phyloP scores from a whole-genome alignment of 2,888 invertebrate species.

The Plagodis pulveraria region DNA sequence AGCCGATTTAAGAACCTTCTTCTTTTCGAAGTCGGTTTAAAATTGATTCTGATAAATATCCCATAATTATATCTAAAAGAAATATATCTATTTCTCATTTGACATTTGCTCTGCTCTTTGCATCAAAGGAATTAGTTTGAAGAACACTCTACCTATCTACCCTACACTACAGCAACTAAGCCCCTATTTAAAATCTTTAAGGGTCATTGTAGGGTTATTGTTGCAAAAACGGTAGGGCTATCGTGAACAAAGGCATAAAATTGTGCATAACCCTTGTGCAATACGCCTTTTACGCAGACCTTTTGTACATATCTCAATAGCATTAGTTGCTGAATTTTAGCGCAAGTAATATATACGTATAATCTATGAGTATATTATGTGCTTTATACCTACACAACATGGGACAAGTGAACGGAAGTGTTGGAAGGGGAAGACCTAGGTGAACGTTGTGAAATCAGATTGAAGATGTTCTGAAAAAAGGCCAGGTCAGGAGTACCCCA shows the following conservation, averaged over 20 bases:
- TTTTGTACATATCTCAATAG: neutral
- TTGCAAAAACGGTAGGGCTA: conserved; percentile 50
- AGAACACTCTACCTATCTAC: conserved; percentile 36
- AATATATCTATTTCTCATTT: neutral
- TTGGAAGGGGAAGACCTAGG: too few relatives aligned
- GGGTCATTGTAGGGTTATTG: conserved; percentile 51
- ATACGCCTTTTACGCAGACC: conserved; percentile 28
- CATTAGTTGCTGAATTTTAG: neutral
- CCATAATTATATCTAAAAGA: neutral
- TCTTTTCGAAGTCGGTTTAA: too few relatives aligned
- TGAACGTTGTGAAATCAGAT: too few relatives aligned
- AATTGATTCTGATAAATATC: too few relatives aligned
- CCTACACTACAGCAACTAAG: conserved; percentile 41
- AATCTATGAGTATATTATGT: too few relatives aligned
- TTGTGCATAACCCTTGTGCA: conserved; percentile 20
- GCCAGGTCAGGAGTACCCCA: too few relatives aligned
- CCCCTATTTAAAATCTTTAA: conserved; percentile 41
- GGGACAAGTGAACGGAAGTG: too few relatives aligned
- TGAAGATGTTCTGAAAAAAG: too few relatives aligned
- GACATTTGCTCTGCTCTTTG: conserved; percentile 24
- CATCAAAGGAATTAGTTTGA: conserved; percentile 36
- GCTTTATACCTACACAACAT: too few relatives aligned
- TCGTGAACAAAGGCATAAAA: conserved; percentile 47
- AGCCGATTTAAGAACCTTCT: too few relatives aligned
- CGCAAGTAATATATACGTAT: too few relatives aligned